Base-by-base conservation (phyloP, 1,140 invertebrate genomes). In the Mactra quadrangularis region DNA sequence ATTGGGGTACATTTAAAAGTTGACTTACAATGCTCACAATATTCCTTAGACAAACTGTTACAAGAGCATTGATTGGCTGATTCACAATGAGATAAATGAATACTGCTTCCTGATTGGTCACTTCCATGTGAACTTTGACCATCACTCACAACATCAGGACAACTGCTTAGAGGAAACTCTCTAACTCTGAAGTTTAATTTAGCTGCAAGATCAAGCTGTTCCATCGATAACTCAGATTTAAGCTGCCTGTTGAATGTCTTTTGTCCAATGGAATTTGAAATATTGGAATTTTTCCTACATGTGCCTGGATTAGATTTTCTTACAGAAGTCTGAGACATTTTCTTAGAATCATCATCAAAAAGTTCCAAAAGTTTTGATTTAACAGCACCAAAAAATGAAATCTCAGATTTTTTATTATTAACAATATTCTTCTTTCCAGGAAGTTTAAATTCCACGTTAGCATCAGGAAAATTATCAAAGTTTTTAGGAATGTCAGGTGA, bases 101-200 rank as follows among this genome's bases (percentile, higher is more conserved):
- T 29, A 11, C 38, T 22, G 29, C 25, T 31, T 25, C 47, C 25
- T 50, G 64, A 50, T 22, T 47, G 25, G 22, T 15, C 3, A 50
- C 17, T 50, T 27, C 64, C 38, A 31, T 9, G 41, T 31, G 64
- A 68, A 68, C 11, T 47, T 27, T 59, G 29, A 27, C 33, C 47
- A 76, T 64, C 68, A 57, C 22, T 38, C 38, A 76, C 59, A 4
- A 57, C 60, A 15, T 71, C 66, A 25, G 84, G 87, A 68, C 84
- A 85, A 47, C 88, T 89, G 66, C 88, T 89, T 41, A 85, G 62
- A 27, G 88, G 88, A 82, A 89, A 89, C 59, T 89, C 86, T 31
- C 88, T 76, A 31, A 89, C 87, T 60, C 78, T 79, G 78, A 89
- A 88, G 29, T 84, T 72, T 7, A 82, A 60, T 60, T 35, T 41